phyloP scores from a whole-genome alignment of 2,888 invertebrate species.

The Synanthedon vespiformis region DNA sequence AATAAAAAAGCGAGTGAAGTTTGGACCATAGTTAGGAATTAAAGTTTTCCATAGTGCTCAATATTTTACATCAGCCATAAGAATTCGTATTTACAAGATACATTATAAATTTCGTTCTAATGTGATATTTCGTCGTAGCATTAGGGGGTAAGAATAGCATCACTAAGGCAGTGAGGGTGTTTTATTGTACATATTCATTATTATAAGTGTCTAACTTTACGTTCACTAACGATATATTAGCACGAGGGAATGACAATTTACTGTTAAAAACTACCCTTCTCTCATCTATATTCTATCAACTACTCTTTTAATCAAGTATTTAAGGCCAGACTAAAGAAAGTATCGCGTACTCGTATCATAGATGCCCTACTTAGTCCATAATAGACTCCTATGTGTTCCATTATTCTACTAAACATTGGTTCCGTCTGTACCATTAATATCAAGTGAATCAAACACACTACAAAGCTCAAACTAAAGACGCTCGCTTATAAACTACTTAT shows the following conservation, averaged over 20 bases:
- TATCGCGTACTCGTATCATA: slow-evolving; percentile 27
- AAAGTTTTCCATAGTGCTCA: slow-evolving; percentile 63
- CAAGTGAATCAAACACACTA: slow-evolving; percentile 23
- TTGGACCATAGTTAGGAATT: slow-evolving; percentile 71
- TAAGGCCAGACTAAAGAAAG: slow-evolving; percentile 35
- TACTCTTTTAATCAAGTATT: slow-evolving; percentile 28
- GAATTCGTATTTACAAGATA: slow-evolving; percentile 60
- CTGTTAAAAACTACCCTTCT: slow-evolving; percentile 18
- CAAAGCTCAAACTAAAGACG: slow-evolving; percentile 38
- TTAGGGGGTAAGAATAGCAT: slow-evolving; percentile 58
- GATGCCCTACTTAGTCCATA: slow-evolving; percentile 33
- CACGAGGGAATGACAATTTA: slow-evolving; percentile 23
- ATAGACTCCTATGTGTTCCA: slow-evolving; percentile 38
- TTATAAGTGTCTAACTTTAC: slow-evolving; percentile 46
- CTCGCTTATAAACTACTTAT: slow-evolving; percentile 37
- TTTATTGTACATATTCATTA: slow-evolving; percentile 55
- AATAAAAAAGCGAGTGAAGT: slow-evolving; percentile 67
- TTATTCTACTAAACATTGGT: slow-evolving; percentile 50
- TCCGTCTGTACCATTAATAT: slow-evolving; percentile 32
- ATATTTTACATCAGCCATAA: slow-evolving; percentile 55
- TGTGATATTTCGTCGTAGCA: slow-evolving; percentile 49
- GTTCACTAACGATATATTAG: slow-evolving; percentile 31
- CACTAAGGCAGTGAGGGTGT: slow-evolving; percentile 67
- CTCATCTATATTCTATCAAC: slow-evolving; percentile 26
- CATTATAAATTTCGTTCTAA: slow-evolving; percentile 46